These are phyloP conservation scores for Cardiocondyla obscurior DNA, from an alignment of 1,140 invertebrate species.

Conservation along the genomic window DNA sequence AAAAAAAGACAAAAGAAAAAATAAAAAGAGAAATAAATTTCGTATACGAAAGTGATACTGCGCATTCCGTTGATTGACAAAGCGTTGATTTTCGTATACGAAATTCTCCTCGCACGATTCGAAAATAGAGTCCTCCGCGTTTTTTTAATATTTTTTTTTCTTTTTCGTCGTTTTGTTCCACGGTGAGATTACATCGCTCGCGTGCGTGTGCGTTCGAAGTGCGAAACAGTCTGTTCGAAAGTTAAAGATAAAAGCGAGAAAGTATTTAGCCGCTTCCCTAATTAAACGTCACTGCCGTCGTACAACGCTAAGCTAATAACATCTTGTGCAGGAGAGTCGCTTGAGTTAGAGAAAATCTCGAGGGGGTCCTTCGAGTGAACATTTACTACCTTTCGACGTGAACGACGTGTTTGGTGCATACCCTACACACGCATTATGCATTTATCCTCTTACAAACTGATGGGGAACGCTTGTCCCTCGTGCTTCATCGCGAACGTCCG, in stretches of 20 bases:
- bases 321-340: slow-evolving; percentile 26
- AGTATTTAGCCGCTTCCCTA: slow-evolving; percentile 24
- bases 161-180: too few relatives aligned
- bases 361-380: slow-evolving; percentile 25
- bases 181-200: neutral
- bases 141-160: too few relatives aligned
- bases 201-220: slow-evolving; percentile 34
- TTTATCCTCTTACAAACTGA: neutral
- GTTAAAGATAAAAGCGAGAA: slow-evolving; percentile 46
- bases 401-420: slow-evolving; percentile 31
- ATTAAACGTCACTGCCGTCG: slow-evolving; percentile 16
- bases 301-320: slow-evolving; percentile 35
- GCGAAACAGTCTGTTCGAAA: slow-evolving; percentile 15
- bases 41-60: too few relatives aligned
- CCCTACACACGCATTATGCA: slow-evolving; percentile 31
- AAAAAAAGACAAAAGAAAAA: too few relatives aligned
- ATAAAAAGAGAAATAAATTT: too few relatives aligned
- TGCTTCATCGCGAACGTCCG: neutral
- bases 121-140: too few relatives aligned
- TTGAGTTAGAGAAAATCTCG: slow-evolving; percentile 8
- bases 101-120: too few relatives aligned
- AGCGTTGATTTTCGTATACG: too few relatives aligned
- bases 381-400: slow-evolving; percentile 36
- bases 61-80: too few relatives aligned
- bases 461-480: neutral